phyloP scores from a whole-genome alignment of 1,140 invertebrate species.

The Zaprionus camerounensis region DNA sequence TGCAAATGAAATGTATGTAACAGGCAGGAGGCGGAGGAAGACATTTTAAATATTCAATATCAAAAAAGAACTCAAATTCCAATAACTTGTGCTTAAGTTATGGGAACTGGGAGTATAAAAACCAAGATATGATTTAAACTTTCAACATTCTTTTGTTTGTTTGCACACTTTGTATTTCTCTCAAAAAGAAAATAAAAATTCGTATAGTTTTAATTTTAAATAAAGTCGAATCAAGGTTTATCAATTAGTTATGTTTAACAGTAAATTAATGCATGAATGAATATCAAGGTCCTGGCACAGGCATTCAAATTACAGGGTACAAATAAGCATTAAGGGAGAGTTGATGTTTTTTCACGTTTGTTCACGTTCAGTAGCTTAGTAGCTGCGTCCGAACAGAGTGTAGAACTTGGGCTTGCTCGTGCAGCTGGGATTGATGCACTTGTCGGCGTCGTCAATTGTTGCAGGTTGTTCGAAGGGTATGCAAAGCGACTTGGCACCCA shows the following conservation, averaged over 20 bases:
- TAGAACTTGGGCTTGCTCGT: slow-evolving; percentile 92
- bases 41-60: too few relatives aligned
- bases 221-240: slow-evolving; percentile 1
- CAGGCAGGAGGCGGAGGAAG: too few relatives aligned
- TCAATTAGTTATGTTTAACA: slow-evolving; percentile 16
- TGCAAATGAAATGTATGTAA: too few relatives aligned
- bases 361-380: slow-evolving; percentile 86
- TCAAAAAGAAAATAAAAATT: slow-evolving; percentile 25
- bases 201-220: slow-evolving; percentile 3
- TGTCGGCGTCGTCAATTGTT: slow-evolving; percentile 86
- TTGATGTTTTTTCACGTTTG: neutral
- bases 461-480: slow-evolving; percentile 96
- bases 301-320: slow-evolving; percentile 40
- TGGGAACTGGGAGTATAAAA: too few relatives aligned
- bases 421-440: slow-evolving; percentile 96
- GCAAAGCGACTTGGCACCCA: slow-evolving; percentile 99
- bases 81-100: too few relatives aligned
- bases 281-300: slow-evolving; percentile 34
- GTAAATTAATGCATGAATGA: slow-evolving; percentile 12
- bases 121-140: neutral
- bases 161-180: slow-evolving; percentile 14
- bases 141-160: neutral
- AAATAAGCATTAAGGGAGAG: slow-evolving; percentile 6
- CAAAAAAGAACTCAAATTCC: too few relatives aligned
- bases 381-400: slow-evolving; percentile 98